These are phyloP conservation scores for Hippoglossus hippoglossus DNA, from an alignment of 2,797 vertebrate genomes.

Conservation along the genomic window DNA sequence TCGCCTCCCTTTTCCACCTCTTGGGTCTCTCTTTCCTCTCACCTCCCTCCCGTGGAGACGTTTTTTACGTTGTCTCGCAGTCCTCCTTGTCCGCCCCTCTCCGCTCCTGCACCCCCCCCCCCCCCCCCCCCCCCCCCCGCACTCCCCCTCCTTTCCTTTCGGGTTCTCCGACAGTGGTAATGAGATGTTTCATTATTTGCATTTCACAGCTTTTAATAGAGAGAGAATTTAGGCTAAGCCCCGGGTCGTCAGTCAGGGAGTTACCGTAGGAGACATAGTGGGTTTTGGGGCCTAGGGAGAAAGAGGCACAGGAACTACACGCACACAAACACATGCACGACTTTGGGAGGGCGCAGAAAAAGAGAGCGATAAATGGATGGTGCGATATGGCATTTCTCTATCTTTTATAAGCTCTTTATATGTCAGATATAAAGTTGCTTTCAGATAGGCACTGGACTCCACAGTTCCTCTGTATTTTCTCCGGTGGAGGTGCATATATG, in stretches of 20 bases:
- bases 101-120: not conserved
- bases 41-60: constrained; percentile 35
- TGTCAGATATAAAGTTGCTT: too few species aligned
- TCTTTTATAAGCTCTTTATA: not conserved
- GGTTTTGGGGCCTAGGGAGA: constrained; percentile 80
- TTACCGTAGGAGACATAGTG: constrained; percentile 81
- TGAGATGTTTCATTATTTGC: constrained; percentile 89
- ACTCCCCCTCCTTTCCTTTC: constrained; percentile 70
- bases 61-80: constrained; percentile 46
- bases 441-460: too few species aligned
- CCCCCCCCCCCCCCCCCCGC: constrained; percentile 26
- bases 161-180: constrained; percentile 84
- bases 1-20: constrained; percentile 26
- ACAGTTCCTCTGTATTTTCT: too few species aligned
- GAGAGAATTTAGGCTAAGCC: constrained; percentile 89
- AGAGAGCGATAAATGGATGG: constrained; percentile 13
- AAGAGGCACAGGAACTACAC: constrained; percentile 79
- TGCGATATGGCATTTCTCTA: constrained; percentile 8
- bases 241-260: constrained; percentile 85
- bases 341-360: constrained; percentile 5
- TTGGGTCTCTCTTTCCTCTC: constrained; percentile 49
- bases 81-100: constrained; percentile 32
- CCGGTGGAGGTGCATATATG: too few species aligned
- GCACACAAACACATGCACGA: constrained; percentile 3
- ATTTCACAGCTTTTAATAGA: constrained; percentile 89